Conservation (phyloP, 92 coral and sea anemone genomes). For the Anthopleura xanthogrammica region DNA sequence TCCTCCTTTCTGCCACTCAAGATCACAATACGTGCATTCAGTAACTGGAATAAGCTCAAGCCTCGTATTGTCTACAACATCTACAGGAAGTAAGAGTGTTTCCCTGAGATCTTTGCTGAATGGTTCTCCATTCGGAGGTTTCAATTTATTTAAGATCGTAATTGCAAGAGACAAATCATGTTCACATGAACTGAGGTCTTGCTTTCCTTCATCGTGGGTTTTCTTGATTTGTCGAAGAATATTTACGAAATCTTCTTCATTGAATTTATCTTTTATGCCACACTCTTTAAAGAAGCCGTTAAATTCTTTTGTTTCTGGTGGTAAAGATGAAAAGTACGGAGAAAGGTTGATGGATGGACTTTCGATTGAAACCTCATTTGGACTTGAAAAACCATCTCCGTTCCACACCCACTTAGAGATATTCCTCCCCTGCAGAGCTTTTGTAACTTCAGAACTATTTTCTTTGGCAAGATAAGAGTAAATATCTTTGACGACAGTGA, state of each 20-base stretch:
- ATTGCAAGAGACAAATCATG: constrained; percentile 49
- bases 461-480: constrained; percentile 37
- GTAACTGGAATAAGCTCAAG: constrained; percentile 49
- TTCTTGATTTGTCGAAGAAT: constrained; percentile 35
- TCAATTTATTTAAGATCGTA: constrained; percentile 42
- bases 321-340: constrained; percentile 52
- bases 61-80: constrained; percentile 15
- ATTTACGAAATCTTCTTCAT: constrained; percentile 24
- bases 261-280: constrained; percentile 42
- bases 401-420: constrained; percentile 60
- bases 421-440: background rate
- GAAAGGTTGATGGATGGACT: constrained; percentile 35
- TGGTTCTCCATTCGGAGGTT: constrained; percentile 21
- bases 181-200: background rate
- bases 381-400: constrained; percentile 65
- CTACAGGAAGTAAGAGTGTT: constrained; percentile 42
- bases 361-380: constrained; percentile 22
- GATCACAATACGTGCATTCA: constrained; percentile 78
- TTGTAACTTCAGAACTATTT: background rate
- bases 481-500: constrained; percentile 33
- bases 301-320: constrained; percentile 31
- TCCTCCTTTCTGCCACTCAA: constrained; percentile 70
- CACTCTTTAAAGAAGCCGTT: constrained; percentile 22
- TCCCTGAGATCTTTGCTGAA: constrained; percentile 13
- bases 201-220: constrained; percentile 13